Base-by-base conservation (phyloP, 2,113 vertebrate genomes). In the Lampris incognitus region DNA sequence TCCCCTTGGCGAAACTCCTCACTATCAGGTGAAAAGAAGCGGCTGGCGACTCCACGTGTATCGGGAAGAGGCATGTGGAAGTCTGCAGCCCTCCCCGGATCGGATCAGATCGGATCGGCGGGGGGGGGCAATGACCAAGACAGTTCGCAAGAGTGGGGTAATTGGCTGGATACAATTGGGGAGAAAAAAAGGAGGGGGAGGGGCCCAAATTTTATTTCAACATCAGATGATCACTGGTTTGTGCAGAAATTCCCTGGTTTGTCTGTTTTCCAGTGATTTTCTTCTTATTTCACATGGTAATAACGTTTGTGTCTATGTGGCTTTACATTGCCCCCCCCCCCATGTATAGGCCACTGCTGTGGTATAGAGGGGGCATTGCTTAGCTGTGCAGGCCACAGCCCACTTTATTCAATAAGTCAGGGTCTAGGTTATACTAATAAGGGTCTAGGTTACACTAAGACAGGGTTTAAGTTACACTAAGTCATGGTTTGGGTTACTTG, bases 301-400 rank as follows among this genome's bases (percentile, higher is more conserved):
- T 57, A 65, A 39, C 37, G 71, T 74, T 72, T 59, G 8, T 63
- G 67, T 59, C 56, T 73, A 1, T 41, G n/a, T 13, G 46, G 71
- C 49, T 79, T 58, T 66, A 42, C 51, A 69, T 84, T 58, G 24
- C 24, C 24, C 77, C 74, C 55, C 48, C 36, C 6, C 9, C 54
- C 86, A 84, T 86, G 85, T 79, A 66, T 56, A n/a, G 54, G 84
- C 85, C 69, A 76, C 37, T 84, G 76, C 88, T 85, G 64, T 81
- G 66, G 65, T 75, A 76, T 58, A n/a, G 49, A 70, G 70, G 72
- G 68, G 13, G 10, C 76, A 41, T 56, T 9, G 66, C 86, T 81
- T 64, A 62, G 77, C 74, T 46, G 6, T 24, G 24, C 24, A 9
- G 40, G 65, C 66, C 38, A 60, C 61, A 38, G 65, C 57, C 54